phyloP scores from a whole-genome alignment of 2,797 vertebrate genomes.

The Hydrolagus colliei region DNA sequence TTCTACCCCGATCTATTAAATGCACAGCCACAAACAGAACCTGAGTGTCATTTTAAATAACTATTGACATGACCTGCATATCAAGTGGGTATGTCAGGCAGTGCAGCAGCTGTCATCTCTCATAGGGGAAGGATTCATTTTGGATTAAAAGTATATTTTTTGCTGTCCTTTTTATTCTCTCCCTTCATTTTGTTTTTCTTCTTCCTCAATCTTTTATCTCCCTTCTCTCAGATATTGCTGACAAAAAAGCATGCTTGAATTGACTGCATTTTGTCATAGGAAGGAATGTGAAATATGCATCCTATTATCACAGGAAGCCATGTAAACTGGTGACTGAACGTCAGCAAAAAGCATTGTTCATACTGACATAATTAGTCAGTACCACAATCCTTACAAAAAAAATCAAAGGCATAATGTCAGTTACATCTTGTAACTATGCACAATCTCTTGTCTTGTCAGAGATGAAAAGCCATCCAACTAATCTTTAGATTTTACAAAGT shows the following conservation, averaged over 20 bases:
- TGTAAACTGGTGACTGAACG: background rate
- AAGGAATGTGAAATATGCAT: too few species aligned
- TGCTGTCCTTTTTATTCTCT: background rate
- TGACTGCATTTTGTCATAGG: background rate
- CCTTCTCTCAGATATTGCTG: background rate
- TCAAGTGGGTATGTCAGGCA: background rate
- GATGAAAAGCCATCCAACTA: background rate
- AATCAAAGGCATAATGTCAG: background rate
- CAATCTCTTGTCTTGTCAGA: background rate
- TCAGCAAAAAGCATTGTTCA: background rate
- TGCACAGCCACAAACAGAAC: background rate
- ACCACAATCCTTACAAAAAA: background rate
- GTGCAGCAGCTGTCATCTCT: background rate
- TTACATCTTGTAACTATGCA: background rate
- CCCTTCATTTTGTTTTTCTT: background rate
- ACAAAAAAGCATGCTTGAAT: background rate
- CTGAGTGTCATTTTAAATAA: background rate
- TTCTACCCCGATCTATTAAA: background rate
- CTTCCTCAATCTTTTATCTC: background rate
- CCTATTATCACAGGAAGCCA: background rate
- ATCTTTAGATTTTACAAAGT: background rate
- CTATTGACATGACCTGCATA: background rate
- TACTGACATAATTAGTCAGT: background rate
- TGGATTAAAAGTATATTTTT: background rate
- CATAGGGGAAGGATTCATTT: background rate